Base-by-base conservation (phyloP, 2,113 vertebrate species). In the Neotoma lepida region DNA sequence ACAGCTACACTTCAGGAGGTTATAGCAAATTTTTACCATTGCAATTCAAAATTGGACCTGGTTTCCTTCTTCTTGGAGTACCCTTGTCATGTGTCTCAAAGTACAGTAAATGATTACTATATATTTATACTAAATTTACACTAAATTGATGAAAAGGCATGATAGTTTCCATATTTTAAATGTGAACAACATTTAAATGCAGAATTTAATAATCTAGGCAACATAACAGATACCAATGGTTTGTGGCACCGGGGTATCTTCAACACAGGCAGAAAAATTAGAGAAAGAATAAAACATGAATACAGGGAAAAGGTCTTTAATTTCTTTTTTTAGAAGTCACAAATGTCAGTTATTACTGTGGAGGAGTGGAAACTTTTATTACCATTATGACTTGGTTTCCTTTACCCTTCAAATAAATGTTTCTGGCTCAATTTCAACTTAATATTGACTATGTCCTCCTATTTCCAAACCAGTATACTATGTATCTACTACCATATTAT, bases 391-490 rank as follows among this genome's bases (percentile, higher is more conserved):
- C 20, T 49, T 82, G 74, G 6, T 88, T 97, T 76, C 6, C 12
- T 70, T 97, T 71, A 73, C 20, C 8, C 66, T 58, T 64, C 33
- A 77, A 80, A 58, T 35, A 91, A 44, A 3, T 96, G 22, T 86
- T 93, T 94, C 18, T 87, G 30, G 26, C 61, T 95, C 4, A 89
- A 41, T 95, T 92, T 95, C 73, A 89, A 64, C 12, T 96, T 96
- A 94, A 56, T 89, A 15, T 87, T 94, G 90, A 82, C 9, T 76
- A 9, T 81, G 13, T 77, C 15, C 26, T 87, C 80, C 17, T 68
- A 2, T 84, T 91, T 96, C 93, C 68, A 97, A 49, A 89, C 93
- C n/a, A 90, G 33, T 71, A 18, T 3, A 68, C 33, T 49, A 39
- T 93, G 0, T 95, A 33, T 56, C 63, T 89, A 56, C 26, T 88